Conservation (phyloP, 2,888 invertebrate species). For the Clistopyga incitator region DNA sequence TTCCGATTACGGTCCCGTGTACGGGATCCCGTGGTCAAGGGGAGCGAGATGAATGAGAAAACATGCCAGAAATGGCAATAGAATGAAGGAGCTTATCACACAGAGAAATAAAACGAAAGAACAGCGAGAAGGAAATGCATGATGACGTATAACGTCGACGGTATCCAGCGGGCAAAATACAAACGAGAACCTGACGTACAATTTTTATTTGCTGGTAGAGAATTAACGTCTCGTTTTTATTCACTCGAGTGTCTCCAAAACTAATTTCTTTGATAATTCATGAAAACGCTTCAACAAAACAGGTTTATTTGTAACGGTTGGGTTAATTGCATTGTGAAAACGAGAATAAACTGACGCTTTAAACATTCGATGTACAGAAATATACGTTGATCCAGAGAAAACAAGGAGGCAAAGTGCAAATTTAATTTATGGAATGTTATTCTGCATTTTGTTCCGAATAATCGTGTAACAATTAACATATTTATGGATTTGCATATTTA, state of each 20-base stretch:
- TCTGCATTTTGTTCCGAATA: too few species aligned
- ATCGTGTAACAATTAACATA: too few species aligned
- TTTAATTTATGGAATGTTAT: too few species aligned
- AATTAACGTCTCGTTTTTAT: not conserved
- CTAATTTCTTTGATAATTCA: too few species aligned
- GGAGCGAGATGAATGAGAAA: not conserved
- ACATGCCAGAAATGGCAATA: not conserved
- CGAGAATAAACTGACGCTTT: too few species aligned
- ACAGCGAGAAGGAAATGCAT: not conserved
- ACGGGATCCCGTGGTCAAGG: slow-evolving; percentile 30
- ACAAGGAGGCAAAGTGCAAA: too few species aligned
- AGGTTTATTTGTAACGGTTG: too few species aligned
- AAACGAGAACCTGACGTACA: not conserved
- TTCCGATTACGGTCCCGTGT: slow-evolving; percentile 32
- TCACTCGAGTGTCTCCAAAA: not conserved
- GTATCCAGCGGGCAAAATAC: not conserved
- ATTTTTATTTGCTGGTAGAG: not conserved
- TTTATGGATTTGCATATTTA: too few species aligned
- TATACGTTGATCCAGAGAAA: too few species aligned
- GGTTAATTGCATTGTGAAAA: too few species aligned
- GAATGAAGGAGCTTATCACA: not conserved
- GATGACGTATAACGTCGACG: not conserved
- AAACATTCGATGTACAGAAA: too few species aligned
- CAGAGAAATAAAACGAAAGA: not conserved
- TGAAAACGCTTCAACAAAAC: too few species aligned